Evolutionary conservation across 2,113 vertebrate genomes (phyloP).

Genomic region (Hepsetus odoe): DNA sequence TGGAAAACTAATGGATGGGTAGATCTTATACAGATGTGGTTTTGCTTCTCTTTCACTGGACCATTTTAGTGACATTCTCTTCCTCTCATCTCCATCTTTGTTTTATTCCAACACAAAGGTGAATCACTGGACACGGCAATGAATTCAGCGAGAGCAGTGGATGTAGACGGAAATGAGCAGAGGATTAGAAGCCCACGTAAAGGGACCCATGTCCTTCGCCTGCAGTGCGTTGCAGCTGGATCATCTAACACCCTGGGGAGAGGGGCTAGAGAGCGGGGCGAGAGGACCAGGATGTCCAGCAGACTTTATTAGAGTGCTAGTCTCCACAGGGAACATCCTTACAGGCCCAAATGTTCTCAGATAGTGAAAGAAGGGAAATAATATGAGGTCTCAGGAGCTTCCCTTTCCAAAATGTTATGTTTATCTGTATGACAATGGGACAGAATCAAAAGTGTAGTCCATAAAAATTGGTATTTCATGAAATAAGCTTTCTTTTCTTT

Average conservation of each 20-base stretch:
- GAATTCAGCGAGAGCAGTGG: neutral
- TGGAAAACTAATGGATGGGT: slow-evolving; percentile 1
- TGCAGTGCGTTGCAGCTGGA: slow-evolving; percentile 49
- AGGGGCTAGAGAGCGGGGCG: slow-evolving; percentile 44
- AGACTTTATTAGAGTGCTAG: slow-evolving; percentile 47
- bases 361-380: slow-evolving; percentile 26
- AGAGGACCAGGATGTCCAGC: slow-evolving; percentile 54
- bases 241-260: slow-evolving; percentile 61
- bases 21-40: slow-evolving; percentile 20
- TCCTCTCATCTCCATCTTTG: slow-evolving; percentile 20
- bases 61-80: slow-evolving; percentile 28
- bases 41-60: neutral
- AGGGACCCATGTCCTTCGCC: slow-evolving; percentile 28
- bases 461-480: slow-evolving; percentile 6
- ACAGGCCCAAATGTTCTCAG: slow-evolving; percentile 29
- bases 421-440: neutral
- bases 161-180: slow-evolving; percentile 30
- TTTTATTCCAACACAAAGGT: neutral
- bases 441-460: neutral
- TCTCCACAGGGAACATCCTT: slow-evolving; percentile 27
- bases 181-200: slow-evolving; percentile 29
- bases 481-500: slow-evolving; percentile 9
- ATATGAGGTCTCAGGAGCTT: slow-evolving; percentile 15
- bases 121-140: neutral
- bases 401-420: neutral